Evolutionary conservation across 2,888 invertebrate species (phyloP), one percentile per base, ranked within the genome.

Genomic region (Apotomis betuletana): DNA sequence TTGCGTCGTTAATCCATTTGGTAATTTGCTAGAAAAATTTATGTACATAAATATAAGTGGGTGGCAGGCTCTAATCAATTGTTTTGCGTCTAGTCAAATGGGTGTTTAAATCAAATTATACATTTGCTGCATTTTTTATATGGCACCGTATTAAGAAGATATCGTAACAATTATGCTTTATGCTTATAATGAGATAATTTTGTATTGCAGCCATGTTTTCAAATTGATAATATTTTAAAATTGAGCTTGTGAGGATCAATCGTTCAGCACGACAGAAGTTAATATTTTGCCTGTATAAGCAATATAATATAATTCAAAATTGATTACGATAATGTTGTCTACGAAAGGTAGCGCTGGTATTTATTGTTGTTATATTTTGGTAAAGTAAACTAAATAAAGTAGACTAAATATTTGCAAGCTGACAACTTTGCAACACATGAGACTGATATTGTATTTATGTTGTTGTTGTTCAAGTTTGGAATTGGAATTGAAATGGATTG

Each of bases 381-480:
- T 52, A 65, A 58, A 15, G 36, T 27, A 36, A 44, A 64, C 44
- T 63, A n/a, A 36, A 27, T 46, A 38, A 58, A 59, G n/a, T 58
- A 57, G 49, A 67, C 52, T 59, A 63, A 68, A 72, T 62, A 69
- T 73, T 80, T 79, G 79, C 81, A 79, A 81, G 74, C 78, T 82
- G 73, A 76, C 80, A 80, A 78, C 79, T 83, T 82, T 82, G 82
- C 81, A 83, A 83, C 82, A 81, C 77, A 87, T 87, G 89, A 90
- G 90, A 90, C 90, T 90, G 90, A 90, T 83, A 83, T 83, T 85
- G 87, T 89, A 86, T 88, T 88, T 85, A 86, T 81, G 81, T 86
- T 85, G 81, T 81, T 76, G 75, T 77, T 81, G 78, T 79, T 81
- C 74, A 81, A 76, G 80, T 81, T 82, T 81, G 78, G 74, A 77